Evolutionary conservation across 2,888 invertebrate species (phyloP), one percentile per base, ranked within the genome.

Genomic region (Hetaerina titia): DNA sequence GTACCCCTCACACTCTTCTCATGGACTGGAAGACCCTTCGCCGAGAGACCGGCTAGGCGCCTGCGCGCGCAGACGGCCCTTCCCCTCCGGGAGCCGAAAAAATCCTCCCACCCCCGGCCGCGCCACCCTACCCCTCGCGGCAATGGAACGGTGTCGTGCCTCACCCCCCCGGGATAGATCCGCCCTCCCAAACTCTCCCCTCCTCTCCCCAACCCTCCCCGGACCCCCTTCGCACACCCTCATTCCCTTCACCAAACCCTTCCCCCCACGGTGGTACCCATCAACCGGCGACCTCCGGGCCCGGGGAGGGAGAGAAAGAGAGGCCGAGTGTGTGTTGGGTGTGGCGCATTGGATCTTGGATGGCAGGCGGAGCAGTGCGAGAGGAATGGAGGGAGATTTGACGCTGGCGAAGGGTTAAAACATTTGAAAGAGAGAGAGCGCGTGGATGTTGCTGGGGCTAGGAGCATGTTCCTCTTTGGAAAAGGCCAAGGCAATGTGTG

Each of bases 1-100:
- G 56, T 56, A 92, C 92, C 74, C 31, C 69, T 64, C 92, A 74
- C 92, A 56, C 69, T 64, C 92, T 56, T 69, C 92, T 69, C 92
- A 31, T 69, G 92, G 92, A 92, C 92, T 92, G 92, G 56, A n/a
- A n/a, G 57, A 45, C 56, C 56, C 25, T 63, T n/a, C 22, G 89
- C n/a, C 58, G 89, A n/a, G 89, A 58, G 9, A 57, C n/a, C 56
- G 25, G 69, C 64, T 45, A 69, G 69, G 64, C 13, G 45, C 17
- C 19, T 92, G 92, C 92, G 92, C 92, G 92, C 92, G 92, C 92
- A 92, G 9, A 56, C 17, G 25, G 4, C 2, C 64, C 64, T 64
- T 58, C 89, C 89, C 89, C 58, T 58, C n/a, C 88, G 88, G 5
- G 19, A 8, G 88, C 22, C 13, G 17, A 15, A 22, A 22, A 89